Conservation (phyloP, 2,113 vertebrate species). For the Antennarius striatus region DNA sequence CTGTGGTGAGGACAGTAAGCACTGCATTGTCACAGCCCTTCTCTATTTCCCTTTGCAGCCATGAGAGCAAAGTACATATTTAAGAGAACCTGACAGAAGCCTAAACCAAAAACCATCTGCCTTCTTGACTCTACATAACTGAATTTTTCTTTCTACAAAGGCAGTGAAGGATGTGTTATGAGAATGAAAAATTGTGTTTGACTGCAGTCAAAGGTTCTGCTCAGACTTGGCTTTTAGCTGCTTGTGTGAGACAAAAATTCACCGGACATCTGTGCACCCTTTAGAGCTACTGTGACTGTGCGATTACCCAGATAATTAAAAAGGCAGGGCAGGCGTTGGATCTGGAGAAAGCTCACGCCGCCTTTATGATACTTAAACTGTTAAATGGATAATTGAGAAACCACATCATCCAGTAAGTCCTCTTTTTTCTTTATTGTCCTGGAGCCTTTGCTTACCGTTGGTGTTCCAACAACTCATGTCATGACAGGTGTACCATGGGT, state of each 20-base stretch:
- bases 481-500: constrained; percentile 2
- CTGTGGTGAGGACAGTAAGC: constrained; percentile 35
- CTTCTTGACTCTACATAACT: constrained; percentile 40
- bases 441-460: constrained; percentile 1
- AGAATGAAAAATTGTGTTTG: constrained; percentile 23
- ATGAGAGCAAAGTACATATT: background rate
- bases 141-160: background rate
- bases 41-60: constrained; percentile 17
- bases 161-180: constrained; percentile 13
- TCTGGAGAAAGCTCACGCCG: constrained; percentile 16
- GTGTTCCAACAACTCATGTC: constrained; percentile 12
- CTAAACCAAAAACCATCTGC: background rate
- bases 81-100: constrained; percentile 18
- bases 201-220: constrained; percentile 38
- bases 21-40: constrained; percentile 26
- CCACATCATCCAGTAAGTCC: background rate
- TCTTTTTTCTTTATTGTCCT: background rate
- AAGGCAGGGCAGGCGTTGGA: constrained; percentile 45
- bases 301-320: constrained; percentile 64
- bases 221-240: constrained; percentile 29
- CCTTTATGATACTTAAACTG: constrained; percentile 21
- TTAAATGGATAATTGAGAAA: constrained; percentile 4
- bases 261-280: constrained; percentile 50
- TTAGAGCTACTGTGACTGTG: constrained; percentile 29
- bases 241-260: constrained; percentile 44